Base-by-base conservation (phyloP, 2,888 invertebrate species). In the Melanostoma mellinum region DNA sequence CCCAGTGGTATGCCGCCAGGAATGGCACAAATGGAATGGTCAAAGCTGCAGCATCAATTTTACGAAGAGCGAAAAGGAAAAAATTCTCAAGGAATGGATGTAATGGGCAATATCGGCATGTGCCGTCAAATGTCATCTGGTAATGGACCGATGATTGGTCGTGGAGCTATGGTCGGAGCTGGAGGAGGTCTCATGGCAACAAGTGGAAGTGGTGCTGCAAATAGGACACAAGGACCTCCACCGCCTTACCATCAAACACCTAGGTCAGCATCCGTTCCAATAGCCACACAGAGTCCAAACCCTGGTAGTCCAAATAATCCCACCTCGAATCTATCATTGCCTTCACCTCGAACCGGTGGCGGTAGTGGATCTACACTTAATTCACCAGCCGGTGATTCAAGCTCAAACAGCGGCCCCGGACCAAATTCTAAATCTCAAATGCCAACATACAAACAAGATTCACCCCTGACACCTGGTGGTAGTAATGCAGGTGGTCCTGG, bases 11-110 rank as follows among this genome's bases (percentile, higher is more conserved):
- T 87, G 75, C 84, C 86, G 77, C 87, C 87, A 0, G 89, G 89
- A 44, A 91, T 93, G 86, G 94, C 94, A 4, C 95, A 96, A 91
- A 93, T 96, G 90, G 97, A 98, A 89, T 98, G 98, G 98, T 96
- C 96, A 88, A 97, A 97, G 90, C 91, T 97, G 86, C 97, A 97
- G 88, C 95, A 96, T 89, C 96, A 97, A 90, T 97, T 96, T 91
- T 95, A 95, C 88, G 97, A 97, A 87, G 94, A 91, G 90, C 93
- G 92, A 89, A 89, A 89, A 78, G 72, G 79, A 6, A 80, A 85
- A 40, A 79, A 75, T 10, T 67, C 85, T 30, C 68, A 80, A 2
- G 68, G 61, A 1, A 85, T 85, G 74, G 74, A 85, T 10, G 81
- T 84, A 67, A 76, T 86, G 75, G 71, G 74, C n/a, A 58, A 50